These are phyloP conservation scores for Suricata suricatta DNA, from an alignment of 2,113 vertebrate species.

Conservation along the genomic window DNA sequence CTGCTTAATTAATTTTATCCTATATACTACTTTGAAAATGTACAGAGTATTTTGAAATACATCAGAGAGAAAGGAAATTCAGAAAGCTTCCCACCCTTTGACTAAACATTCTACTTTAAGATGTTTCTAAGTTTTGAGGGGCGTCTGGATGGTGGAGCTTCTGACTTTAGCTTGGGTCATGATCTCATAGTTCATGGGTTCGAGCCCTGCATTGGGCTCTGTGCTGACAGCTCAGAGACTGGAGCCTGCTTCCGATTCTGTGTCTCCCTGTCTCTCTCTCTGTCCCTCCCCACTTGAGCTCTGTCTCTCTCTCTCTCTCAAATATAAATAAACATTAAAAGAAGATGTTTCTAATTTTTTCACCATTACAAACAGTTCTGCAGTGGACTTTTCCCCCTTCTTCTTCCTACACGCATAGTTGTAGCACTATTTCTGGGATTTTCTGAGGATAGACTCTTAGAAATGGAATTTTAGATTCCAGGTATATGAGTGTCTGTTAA, in stretches of 20 bases:
- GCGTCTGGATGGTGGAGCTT: no score
- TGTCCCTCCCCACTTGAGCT: no score
- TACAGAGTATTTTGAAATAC: not conserved
- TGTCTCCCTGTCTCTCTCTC: no score
- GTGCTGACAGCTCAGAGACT: no score
- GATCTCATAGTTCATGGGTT: no score
- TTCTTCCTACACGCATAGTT: not conserved
- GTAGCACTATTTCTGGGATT: not conserved
- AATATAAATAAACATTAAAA: no score
- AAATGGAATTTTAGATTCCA: not conserved
- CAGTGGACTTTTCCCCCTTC: not conserved
- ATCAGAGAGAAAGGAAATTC: not conserved
- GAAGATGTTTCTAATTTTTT: not conserved
- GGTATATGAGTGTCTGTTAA: not conserved
- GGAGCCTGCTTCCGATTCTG: no score
- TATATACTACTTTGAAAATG: not conserved
- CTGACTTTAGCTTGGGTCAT: no score
- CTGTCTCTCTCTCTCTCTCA: no score
- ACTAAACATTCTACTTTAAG: not conserved
- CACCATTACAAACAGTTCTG: not conserved
- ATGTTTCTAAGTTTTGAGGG: not conserved
- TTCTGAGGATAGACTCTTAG: not conserved
- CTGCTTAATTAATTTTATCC: not conserved
- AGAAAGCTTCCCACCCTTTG: not conserved
- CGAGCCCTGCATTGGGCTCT: no score